phyloP scores from a whole-genome alignment of 2,113 vertebrate genomes.

The Etheostoma cragini region DNA sequence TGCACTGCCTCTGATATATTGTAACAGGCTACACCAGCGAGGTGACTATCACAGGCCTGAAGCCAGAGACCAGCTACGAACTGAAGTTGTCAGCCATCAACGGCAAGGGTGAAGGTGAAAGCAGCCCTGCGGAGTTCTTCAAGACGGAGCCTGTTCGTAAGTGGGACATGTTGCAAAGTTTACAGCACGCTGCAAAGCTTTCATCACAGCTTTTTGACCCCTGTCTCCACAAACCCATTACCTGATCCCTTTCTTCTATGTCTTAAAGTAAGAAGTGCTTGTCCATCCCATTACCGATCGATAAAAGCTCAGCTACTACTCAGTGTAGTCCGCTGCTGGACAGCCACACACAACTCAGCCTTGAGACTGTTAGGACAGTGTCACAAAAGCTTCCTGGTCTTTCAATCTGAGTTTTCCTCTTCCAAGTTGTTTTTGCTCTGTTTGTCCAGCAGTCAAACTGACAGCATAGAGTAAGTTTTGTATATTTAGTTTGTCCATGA shows the following conservation, averaged over 20 bases:
- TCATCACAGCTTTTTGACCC: slow-evolving; percentile 14
- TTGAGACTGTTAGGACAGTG: slow-evolving; percentile 13
- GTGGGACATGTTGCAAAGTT: slow-evolving; percentile 73
- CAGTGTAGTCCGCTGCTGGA: neutral
- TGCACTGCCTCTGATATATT: slow-evolving; percentile 40
- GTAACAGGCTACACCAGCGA: slow-evolving; percentile 70
- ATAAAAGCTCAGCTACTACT: slow-evolving; percentile 11
- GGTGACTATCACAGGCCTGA: slow-evolving; percentile 90
- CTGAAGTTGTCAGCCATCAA: slow-evolving; percentile 94
- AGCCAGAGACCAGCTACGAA: slow-evolving; percentile 90
- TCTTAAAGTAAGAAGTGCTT: neutral
- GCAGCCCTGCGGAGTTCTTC: slow-evolving; percentile 87
- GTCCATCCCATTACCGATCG: neutral
- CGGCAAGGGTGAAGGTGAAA: slow-evolving; percentile 94
- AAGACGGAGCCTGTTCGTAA: slow-evolving; percentile 97
- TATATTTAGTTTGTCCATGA: neutral
- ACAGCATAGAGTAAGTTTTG: slow-evolving; percentile 24
- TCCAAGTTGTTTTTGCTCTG: neutral
- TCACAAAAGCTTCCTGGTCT: slow-evolving; percentile 38
- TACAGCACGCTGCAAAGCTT: slow-evolving; percentile 10
- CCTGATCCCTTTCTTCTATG: neutral
- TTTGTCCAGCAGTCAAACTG: slow-evolving; percentile 17
- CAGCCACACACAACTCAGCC: neutral
- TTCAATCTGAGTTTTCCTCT: neutral
- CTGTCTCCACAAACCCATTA: slow-evolving; percentile 5